These are phyloP conservation scores for Idaea aversata DNA, from an alignment of 2,888 invertebrate genomes.

Conservation along the genomic window DNA sequence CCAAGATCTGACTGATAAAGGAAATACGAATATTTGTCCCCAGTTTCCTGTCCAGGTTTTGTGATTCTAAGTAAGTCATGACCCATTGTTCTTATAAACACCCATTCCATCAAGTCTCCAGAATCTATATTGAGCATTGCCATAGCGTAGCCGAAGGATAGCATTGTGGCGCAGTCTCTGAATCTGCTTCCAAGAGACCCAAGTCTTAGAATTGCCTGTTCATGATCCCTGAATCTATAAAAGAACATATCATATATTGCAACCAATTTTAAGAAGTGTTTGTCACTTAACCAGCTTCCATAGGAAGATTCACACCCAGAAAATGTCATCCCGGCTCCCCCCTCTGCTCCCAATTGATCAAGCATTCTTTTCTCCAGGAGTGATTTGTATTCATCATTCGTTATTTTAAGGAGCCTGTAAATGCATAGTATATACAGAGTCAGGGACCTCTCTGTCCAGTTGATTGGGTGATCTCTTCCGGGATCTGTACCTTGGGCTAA, in stretches of 20 bases:
- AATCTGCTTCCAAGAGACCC: neutral
- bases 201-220: neutral
- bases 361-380: neutral
- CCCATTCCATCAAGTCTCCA: neutral
- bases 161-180: neutral
- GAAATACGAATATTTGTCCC: constrained; percentile 5
- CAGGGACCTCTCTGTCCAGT: neutral
- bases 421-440: neutral
- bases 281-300: neutral
- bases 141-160: neutral
- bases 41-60: neutral
- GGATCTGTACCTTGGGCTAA: neutral
- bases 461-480: too few species aligned
- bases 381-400: too few species aligned
- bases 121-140: neutral
- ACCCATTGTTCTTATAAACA: neutral
- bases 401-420: neutral
- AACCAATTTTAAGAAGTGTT: neutral
- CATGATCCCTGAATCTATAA: neutral
- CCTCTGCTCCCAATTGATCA: too few species aligned
- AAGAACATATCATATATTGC: neutral
- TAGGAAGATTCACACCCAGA: neutral
- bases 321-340: neutral
- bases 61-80: neutral
- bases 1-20: constrained; percentile 7